Percentiles rank a stretch among this genome's conserved stretches.
Evolutionary conservation across 2,888 invertebrate species (phyloP).

Genomic region (Leistus spinibarbis): DNA sequence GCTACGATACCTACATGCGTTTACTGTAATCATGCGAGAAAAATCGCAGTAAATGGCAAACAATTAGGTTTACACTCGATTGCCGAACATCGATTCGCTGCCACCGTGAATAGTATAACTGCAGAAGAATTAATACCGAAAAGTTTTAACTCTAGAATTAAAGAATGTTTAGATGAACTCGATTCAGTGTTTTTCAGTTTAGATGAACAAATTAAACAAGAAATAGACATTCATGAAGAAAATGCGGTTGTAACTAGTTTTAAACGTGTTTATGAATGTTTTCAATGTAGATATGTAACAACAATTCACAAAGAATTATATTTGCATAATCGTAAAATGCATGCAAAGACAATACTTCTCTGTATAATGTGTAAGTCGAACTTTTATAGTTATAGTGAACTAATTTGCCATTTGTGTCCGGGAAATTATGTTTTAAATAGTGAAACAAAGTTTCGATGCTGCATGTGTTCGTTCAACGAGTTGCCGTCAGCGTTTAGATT

Average conservation of each 20-base stretch:
- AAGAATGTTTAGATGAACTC: slow-evolving; percentile 66
- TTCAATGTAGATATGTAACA: slow-evolving; percentile 82
- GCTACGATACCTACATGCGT: slow-evolving; percentile 74
- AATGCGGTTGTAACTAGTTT: slow-evolving; percentile 55
- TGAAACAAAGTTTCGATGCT: slow-evolving; percentile 79
- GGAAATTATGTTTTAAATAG: slow-evolving; percentile 71
- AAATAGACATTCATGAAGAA: slow-evolving; percentile 55
- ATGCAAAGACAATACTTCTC: slow-evolving; percentile 79
- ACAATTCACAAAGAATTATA: slow-evolving; percentile 83
- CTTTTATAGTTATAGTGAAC: slow-evolving; percentile 86
- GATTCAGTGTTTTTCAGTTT: slow-evolving; percentile 72
- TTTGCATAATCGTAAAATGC: slow-evolving; percentile 85
- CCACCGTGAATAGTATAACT: slow-evolving; percentile 77
- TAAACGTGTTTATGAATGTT: slow-evolving; percentile 81
- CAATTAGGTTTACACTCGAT: slow-evolving; percentile 81
- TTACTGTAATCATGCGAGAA: slow-evolving; percentile 85
- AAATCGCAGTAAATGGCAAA: slow-evolving; percentile 83
- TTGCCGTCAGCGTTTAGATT: slow-evolving; percentile 86
- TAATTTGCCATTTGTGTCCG: slow-evolving; percentile 85
- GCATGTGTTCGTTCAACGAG: slow-evolving; percentile 76
- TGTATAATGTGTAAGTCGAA: slow-evolving; percentile 89
- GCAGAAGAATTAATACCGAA: slow-evolving; percentile 74
- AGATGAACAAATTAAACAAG: slow-evolving; percentile 69
- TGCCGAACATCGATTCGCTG: slow-evolving; percentile 79
- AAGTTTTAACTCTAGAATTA: slow-evolving; percentile 72